phyloP scores from a whole-genome alignment of 2,888 invertebrate species.

The Caenorhabditis doughertyi region DNA sequence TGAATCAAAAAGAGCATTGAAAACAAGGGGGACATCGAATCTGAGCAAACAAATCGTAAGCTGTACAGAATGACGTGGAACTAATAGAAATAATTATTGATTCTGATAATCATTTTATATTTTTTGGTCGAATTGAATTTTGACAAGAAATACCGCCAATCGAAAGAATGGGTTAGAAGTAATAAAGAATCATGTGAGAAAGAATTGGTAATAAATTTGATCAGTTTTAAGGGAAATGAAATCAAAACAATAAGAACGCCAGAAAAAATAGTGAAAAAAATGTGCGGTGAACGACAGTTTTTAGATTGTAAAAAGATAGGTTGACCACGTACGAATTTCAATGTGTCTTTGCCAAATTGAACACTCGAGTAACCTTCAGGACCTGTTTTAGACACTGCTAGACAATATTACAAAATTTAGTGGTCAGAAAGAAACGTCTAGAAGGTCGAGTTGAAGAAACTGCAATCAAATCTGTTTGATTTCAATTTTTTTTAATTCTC shows the following conservation, averaged over 20 bases:
- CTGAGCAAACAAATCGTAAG: constrained; percentile 29
- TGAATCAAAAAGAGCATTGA: background rate
- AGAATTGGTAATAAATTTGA: background rate
- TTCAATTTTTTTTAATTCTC: too few species aligned
- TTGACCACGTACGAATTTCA: constrained; percentile 22
- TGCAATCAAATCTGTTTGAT: background rate
- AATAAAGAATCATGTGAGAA: background rate
- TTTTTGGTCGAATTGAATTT: constrained; percentile 5
- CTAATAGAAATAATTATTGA: constrained; percentile 22
- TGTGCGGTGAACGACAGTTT: constrained; percentile 21
- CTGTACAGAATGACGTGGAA: constrained; percentile 37
- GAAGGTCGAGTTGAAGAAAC: background rate
- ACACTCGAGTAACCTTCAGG: constrained; percentile 54
- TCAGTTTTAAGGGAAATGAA: background rate
- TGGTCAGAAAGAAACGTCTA: constrained; percentile 1
- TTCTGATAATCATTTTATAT: constrained; percentile 33
- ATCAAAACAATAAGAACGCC: constrained; percentile 1
- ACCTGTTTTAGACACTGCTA: constrained; percentile 20
- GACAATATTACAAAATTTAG: constrained; percentile 2
- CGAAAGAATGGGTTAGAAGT: background rate
- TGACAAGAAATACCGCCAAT: constrained; percentile 6
- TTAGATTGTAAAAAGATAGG: constrained; percentile 33
- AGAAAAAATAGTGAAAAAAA: background rate
- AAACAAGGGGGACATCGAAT: background rate
- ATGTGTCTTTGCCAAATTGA: constrained; percentile 30